Evolutionary conservation across 92 coral and sea anemone species (phyloP).

Genomic region (Epizoanthus rinbou): DNA sequence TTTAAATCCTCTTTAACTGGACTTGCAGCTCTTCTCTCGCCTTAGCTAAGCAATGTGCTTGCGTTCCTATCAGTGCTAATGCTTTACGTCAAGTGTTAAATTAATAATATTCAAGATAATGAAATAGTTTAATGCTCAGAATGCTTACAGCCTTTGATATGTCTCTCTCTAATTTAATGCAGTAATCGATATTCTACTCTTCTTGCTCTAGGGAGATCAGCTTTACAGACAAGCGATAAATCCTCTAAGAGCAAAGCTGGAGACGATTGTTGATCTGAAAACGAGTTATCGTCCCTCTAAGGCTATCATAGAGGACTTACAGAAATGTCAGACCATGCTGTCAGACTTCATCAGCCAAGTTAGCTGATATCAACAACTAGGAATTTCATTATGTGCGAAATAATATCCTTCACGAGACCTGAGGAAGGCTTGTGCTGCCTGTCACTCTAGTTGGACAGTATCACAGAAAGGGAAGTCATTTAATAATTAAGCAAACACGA

Average conservation of each 20-base stretch:
- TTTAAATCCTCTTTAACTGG: no score
- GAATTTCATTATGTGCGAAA: neutral
- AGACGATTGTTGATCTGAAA: slow-evolving; percentile 1
- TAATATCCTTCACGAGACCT: no score
- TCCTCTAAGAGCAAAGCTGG: slow-evolving; percentile 15
- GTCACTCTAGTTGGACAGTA: no score
- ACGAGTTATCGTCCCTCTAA: slow-evolving; percentile 17
- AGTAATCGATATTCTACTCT: neutral
- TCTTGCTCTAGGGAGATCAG: slow-evolving; percentile 28
- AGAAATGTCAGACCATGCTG: neutral
- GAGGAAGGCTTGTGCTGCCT: no score
- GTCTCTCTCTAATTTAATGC: neutral
- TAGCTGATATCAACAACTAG: slow-evolving; percentile 6
- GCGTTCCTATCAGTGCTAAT: no score
- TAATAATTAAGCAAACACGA: no score
- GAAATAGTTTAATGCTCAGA: no score
- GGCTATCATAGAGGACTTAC: slow-evolving; percentile 10
- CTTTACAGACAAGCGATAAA: slow-evolving; percentile 33
- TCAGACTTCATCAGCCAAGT: slow-evolving; percentile 4
- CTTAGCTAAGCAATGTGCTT: no score
- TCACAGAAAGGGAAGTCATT: no score
- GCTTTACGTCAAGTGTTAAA: no score
- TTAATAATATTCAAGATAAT: neutral
- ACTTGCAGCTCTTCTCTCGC: no score
- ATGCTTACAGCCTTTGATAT: neutral